Conservation (phyloP, 2,888 invertebrate genomes). For the Pseudanteris insignis region DNA sequence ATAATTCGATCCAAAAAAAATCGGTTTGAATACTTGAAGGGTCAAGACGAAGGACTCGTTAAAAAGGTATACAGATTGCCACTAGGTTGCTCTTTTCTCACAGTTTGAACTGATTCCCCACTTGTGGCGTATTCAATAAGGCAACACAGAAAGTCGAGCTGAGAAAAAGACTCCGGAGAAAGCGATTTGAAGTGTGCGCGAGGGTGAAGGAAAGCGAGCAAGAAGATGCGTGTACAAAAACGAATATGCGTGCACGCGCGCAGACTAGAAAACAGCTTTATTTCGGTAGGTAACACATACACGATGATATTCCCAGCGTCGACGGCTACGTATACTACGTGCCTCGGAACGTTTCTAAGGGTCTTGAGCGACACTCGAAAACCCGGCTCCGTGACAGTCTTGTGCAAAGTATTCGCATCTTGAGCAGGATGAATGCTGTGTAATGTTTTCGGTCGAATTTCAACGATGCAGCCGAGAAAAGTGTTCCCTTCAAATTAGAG, state of each 20-base stretch:
- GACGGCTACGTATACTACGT: constrained; percentile 48
- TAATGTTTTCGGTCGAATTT: constrained; percentile 40
- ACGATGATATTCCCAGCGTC: constrained; percentile 49
- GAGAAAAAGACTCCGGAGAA: background rate
- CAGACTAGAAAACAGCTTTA: constrained; percentile 24
- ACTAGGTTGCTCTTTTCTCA: constrained; percentile 58
- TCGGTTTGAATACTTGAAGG: too few species aligned
- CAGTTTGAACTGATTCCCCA: constrained; percentile 62
- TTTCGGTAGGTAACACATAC: constrained; percentile 40
- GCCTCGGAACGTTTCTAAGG: constrained; percentile 48
- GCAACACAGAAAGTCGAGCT: constrained; percentile 62
- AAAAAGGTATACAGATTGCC: too few species aligned
- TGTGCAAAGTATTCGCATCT: constrained; percentile 47
- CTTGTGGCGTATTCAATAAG: constrained; percentile 65
- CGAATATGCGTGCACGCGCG: constrained; percentile 46
- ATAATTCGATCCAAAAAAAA: too few species aligned
- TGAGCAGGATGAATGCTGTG: constrained; percentile 30
- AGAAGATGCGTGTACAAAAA: constrained; percentile 48
- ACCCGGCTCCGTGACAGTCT: constrained; percentile 51
- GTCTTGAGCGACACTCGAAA: constrained; percentile 50
- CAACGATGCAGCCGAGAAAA: constrained; percentile 20
- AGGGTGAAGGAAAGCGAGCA: constrained; percentile 40
- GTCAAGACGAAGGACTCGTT: too few species aligned
- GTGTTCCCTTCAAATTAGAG: constrained; percentile 24
- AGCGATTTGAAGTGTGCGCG: constrained; percentile 33